phyloP scores from a whole-genome alignment of 2,113 vertebrate species.

The Illadopsis cleaveri region DNA sequence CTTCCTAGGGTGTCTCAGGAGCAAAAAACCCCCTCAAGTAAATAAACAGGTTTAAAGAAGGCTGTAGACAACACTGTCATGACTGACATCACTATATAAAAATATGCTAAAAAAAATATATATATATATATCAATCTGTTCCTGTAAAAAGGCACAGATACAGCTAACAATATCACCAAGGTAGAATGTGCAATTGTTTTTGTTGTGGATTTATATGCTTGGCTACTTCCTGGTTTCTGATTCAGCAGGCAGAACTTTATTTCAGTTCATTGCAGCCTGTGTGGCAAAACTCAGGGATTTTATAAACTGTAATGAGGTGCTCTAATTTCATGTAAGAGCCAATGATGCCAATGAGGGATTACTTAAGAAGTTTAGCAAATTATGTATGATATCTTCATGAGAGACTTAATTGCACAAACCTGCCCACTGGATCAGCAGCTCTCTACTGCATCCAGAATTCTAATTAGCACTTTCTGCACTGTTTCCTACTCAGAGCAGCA shows the following conservation, averaged over 20 bases:
- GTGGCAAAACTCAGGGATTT: not conserved
- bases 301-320: not conserved
- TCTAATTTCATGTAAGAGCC: not conserved
- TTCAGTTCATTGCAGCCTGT: not conserved
- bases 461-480: not conserved
- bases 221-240: not conserved
- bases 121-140: not conserved
- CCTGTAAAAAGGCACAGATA: not conserved
- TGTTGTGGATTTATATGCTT: not conserved
- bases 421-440: not conserved
- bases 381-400: not conserved
- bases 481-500: not conserved
- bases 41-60: conserved; percentile 35
- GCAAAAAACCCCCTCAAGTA: not conserved
- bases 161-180: not conserved
- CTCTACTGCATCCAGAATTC: not conserved
- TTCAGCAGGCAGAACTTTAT: not conserved
- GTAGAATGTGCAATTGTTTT: not conserved
- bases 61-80: conserved; percentile 7
- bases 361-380: not conserved
- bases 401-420: not conserved
- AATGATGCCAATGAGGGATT: not conserved
- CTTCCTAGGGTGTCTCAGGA: not conserved
- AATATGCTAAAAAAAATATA: not conserved
- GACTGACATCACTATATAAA: not conserved